Percentiles rank a stretch among this genome's conserved stretches.
These are phyloP conservation scores for Liodrosophila aerea DNA, from an alignment of 2,888 invertebrate genomes.

Conservation along the genomic window DNA sequence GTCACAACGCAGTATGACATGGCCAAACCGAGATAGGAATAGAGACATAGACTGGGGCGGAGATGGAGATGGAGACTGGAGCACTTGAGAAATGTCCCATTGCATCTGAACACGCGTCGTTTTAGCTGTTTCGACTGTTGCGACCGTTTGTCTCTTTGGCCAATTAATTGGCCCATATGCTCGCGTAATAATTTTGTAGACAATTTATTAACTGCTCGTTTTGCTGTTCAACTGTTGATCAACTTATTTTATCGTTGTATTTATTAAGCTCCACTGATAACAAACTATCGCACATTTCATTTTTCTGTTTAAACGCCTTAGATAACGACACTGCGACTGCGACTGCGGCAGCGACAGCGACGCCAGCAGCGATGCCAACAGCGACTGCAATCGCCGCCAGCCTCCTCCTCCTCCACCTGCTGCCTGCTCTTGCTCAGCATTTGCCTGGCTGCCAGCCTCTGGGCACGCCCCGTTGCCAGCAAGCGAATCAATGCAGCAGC, in stretches of 20 bases:
- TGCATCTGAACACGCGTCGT: constrained; percentile 44
- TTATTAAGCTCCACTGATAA: constrained; percentile 70
- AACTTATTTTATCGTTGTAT: constrained; percentile 71
- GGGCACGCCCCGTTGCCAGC: constrained; percentile 46
- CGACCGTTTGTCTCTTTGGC: constrained; percentile 26
- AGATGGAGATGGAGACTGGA: constrained; percentile 1
- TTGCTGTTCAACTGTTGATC: constrained; percentile 42
- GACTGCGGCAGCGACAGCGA: constrained; percentile 32
- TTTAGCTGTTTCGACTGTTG: no score
- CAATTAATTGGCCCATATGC: constrained; percentile 54
- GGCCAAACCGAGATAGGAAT: constrained; percentile 8
- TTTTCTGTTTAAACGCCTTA: constrained; percentile 66
- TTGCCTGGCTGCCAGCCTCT: constrained; percentile 40
- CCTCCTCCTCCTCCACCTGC: constrained; percentile 5
- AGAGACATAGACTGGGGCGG: constrained; percentile 1
- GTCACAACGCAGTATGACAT: constrained; percentile 76
- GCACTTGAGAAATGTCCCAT: constrained; percentile 51
- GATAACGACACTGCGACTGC: constrained; percentile 54
- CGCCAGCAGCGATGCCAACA: constrained; percentile 20
- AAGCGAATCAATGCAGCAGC: constrained; percentile 26
- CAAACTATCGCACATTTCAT: constrained; percentile 61
- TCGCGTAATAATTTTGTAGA: constrained; percentile 76
- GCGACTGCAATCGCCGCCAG: neutral
- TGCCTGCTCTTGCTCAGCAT: constrained; percentile 26
- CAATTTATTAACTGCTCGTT: constrained; percentile 67